Percentiles rank a stretch among this genome's conserved stretches.
Evolutionary conservation across 2,797 vertebrate species (phyloP).

Genomic region (Schizothorax lantsangensis): DNA sequence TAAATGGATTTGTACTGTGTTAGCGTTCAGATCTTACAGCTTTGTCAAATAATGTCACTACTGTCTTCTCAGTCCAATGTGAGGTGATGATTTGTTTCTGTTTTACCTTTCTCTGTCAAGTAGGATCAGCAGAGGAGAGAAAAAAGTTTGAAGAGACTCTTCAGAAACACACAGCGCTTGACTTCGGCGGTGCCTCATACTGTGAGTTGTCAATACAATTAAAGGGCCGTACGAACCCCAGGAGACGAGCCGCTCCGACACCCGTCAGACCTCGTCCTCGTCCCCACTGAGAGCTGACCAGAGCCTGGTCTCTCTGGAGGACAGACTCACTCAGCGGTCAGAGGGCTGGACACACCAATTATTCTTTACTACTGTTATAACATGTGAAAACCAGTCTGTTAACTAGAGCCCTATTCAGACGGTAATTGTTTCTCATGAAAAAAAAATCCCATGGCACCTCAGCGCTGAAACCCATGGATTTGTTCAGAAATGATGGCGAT

Average conservation of each 20-base stretch:
- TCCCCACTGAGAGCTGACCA: conserved; percentile 12
- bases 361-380: background rate
- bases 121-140: conserved; percentile 44
- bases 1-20: background rate
- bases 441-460: too few relatives aligned
- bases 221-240: conserved; percentile 19
- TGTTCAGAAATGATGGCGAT: too few relatives aligned
- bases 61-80: background rate
- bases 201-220: conserved; percentile 72
- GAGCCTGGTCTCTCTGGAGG: background rate
- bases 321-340: background rate
- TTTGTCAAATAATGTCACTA: background rate
- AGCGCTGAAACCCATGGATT: too few relatives aligned
- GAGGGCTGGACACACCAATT: conserved; percentile 31
- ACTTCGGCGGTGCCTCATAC: conserved; percentile 63
- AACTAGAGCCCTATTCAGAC: background rate
- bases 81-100: background rate
- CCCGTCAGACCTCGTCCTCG: background rate
- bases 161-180: conserved; percentile 67
- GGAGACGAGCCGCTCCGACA: conserved; percentile 18
- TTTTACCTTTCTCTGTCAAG: conserved; percentile 58
- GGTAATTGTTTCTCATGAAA: too few relatives aligned
- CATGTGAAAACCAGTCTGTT: background rate
- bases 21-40: too few relatives aligned
- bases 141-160: conserved; percentile 24